phyloP scores from a whole-genome alignment of 2,797 vertebrate genomes.

The Agapornis canus region DNA sequence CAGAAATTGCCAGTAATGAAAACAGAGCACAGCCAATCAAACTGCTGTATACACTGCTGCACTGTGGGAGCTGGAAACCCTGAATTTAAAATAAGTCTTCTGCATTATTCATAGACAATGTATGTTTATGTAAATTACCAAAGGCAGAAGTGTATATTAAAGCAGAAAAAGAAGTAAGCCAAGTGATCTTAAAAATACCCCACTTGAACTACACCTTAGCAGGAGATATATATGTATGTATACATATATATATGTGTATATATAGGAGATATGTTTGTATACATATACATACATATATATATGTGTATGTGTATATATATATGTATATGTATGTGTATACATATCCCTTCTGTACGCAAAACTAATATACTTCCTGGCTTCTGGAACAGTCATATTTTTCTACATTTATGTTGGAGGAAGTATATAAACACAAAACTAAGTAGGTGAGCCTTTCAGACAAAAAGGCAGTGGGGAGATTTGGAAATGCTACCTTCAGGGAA shows the following conservation, averaged over 20 bases:
- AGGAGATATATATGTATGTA: background rate
- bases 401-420: background rate
- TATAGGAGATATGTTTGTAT: no score
- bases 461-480: background rate
- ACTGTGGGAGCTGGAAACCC: conserved; percentile 67
- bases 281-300: no score
- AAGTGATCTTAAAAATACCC: conserved; percentile 56
- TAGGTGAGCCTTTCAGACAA: background rate
- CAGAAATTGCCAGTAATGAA: conserved; percentile 77
- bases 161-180: conserved; percentile 64
- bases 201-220: conserved; percentile 39
- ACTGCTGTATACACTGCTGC: conserved; percentile 69
- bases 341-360: background rate
- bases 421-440: background rate
- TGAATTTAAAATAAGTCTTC: conserved; percentile 70
- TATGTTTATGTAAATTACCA: conserved; percentile 77
- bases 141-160: conserved; percentile 61
- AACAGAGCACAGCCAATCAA: conserved; percentile 76
- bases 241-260: background rate
- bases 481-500: background rate
- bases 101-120: conserved; percentile 73
- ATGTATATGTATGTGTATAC: background rate
- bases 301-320: no score
- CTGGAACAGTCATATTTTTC: conserved; percentile 17
- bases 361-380: conserved; percentile 26